phyloP scores from a whole-genome alignment of 2,113 vertebrate species.

The Fukomys damarensis region DNA sequence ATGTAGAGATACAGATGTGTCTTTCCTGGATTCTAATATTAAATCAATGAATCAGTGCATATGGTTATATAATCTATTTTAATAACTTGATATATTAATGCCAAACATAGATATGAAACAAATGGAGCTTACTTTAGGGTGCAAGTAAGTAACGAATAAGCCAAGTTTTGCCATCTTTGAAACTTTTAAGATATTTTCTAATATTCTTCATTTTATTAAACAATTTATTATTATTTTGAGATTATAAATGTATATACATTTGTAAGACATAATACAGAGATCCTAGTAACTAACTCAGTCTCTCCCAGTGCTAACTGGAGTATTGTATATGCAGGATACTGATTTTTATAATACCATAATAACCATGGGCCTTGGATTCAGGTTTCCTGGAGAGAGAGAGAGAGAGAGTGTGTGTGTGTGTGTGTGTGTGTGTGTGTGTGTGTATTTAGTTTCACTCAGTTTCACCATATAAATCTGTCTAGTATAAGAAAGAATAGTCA shows the following conservation, averaged over 20 bases:
- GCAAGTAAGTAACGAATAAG: background rate
- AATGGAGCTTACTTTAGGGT: background rate
- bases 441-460: background rate
- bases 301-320: background rate
- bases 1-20: background rate
- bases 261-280: background rate
- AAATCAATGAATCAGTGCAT: background rate
- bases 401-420: background rate
- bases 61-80: background rate
- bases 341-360: background rate
- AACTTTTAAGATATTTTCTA: background rate
- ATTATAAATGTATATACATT: background rate
- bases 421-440: background rate
- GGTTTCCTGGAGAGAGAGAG: no score
- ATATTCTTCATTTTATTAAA: background rate
- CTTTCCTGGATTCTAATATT: background rate
- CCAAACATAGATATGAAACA: background rate
- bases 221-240: background rate
- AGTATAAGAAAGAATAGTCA: background rate
- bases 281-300: background rate
- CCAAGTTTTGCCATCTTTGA: background rate
- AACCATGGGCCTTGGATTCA: background rate
- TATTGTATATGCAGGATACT: background rate
- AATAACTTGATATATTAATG: background rate
- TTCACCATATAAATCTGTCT: background rate